Conservation (phyloP, 2,888 invertebrate genomes). For the Drosophila borborema region DNA sequence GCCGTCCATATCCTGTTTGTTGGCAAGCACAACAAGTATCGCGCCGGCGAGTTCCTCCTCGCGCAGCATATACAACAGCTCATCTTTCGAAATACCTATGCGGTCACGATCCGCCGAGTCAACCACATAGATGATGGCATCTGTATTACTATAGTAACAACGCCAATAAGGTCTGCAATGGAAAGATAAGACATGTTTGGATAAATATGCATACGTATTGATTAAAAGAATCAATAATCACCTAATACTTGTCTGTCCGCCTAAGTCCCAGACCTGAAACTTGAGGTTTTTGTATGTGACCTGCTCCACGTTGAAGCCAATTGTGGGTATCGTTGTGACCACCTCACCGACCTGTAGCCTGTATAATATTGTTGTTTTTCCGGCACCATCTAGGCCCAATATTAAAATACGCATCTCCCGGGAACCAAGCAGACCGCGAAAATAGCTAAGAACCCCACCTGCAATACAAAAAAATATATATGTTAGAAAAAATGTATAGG, state of each 20-base stretch:
- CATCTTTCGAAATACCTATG: conserved; percentile 99
- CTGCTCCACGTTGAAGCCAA: conserved; percentile 99
- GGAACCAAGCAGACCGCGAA: conserved; percentile 96
- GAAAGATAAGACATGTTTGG: conserved; percentile 6
- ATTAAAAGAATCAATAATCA: conserved; percentile 82
- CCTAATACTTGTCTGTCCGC: conserved; percentile 99
- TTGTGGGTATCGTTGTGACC: conserved; percentile 99
- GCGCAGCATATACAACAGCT: conserved; percentile 98
- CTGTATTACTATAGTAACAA: conserved; percentile 99
- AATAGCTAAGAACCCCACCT: conserved; percentile 99
- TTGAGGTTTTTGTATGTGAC: conserved; percentile 99
- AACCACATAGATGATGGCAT: conserved; percentile 99
- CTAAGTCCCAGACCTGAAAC: conserved; percentile 99
- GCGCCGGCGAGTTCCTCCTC: conserved; percentile 99
- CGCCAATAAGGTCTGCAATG: conserved; percentile 97
- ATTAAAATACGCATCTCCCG: conserved; percentile 99
- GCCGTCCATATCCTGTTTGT: conserved; percentile 99
- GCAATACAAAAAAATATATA: conserved; percentile 48
- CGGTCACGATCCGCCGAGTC: conserved; percentile 99
- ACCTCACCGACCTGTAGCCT: conserved; percentile 99
- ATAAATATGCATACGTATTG: not conserved
- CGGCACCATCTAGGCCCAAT: conserved; percentile 98
- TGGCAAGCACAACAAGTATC: conserved; percentile 97
- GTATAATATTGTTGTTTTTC: conserved; percentile 99
- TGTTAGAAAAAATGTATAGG: conserved; percentile 19